Evolutionary conservation across 2,888 invertebrate species (phyloP), one percentile per base, ranked within the genome.

Genomic region (Drosophila barbarae): DNA sequence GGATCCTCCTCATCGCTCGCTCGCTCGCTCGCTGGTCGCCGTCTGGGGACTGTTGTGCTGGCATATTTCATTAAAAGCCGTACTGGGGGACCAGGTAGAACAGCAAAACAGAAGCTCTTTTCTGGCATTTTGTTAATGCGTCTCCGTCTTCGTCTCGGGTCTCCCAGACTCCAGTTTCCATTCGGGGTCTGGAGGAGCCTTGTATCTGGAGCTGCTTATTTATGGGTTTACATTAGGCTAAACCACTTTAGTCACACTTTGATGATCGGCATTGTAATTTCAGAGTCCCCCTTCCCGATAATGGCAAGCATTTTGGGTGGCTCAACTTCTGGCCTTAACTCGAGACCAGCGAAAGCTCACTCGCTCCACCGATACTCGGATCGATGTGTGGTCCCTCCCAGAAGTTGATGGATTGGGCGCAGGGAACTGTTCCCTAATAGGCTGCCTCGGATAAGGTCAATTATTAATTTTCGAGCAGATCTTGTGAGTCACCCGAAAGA

Each of bases 191-290:
- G 26, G 34, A 9, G 32, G 13, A 15, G 34, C 13, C 35, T 54
- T 49, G 69, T 84, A 73, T 78, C 79, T 72, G 77, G 56, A 36
- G 50, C 56, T 49, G 71, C 71, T 76, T 86, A 87, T 87, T 87
- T 87, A 87, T 87, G 85, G 81, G 77, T 85, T 87, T 86, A 86
- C 87, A 87, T 87, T 87, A 87, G 87, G 84, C 87, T 87, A 87
- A 87, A 87, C 88, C 87, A 85, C 85, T 86, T 87, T 87, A 86
- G 88, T 87, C 87, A 87, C 87, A 87, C 88, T 86, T 87, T 86
- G 81, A 84, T 84, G 78, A 81, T 84, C 85, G 75, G 75, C 75
- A 81, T 72, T 79, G 80, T 77, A 77, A 76, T 72, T 58, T 56
- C 34, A 41, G 39, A 34, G 13, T 35, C 30, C n/a, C 23, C 23